Evolutionary conservation across 2,113 vertebrate genomes (phyloP), one percentile per base, ranked within the genome.

Genomic region (Sterrhoptilus dennistouni): DNA sequence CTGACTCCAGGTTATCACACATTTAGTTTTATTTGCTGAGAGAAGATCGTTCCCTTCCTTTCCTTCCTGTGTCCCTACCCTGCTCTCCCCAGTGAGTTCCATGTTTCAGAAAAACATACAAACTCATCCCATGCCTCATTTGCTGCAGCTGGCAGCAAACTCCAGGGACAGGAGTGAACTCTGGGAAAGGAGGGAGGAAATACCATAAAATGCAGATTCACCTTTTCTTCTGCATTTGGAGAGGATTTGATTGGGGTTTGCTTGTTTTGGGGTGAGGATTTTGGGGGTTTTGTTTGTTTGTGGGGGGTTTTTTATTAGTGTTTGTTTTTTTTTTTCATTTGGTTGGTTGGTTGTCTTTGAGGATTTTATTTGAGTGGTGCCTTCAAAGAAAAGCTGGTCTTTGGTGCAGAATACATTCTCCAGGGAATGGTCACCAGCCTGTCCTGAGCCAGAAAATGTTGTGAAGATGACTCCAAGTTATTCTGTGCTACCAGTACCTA

Each of bases 91-190:
- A 56, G 86, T n/a, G 90, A 93, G 63, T 38, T 80, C 13, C 44
- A 9, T 64, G n/a, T 83, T 91, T 91, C 65, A 75, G 76, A 89
- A 59, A 53, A 91, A 61, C 88, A 65, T 1, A 64, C 54, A 94
- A 52, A 82, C 59, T 92, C 80, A 78, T 96, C 77, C 69, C 69
- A 89, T 83, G 94, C 96, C 83, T 97, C 94, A 91, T 96, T 94
- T 83, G 50, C 21, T 95, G 77, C 85, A 87, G 81, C 85, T 94
- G 93, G n/a, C 66, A 71, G 6, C 52, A 74, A 57, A 44, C 87
- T 87, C 94, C 54, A 56, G 76, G 78, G 89, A 93, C 24, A 33
- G 36, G 53, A 83, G 42, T 52, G 70, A 94, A 75, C 69, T 72
- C 28, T 61, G 57, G n/a, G 70, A 42, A 4, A 2, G 3, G 27